phyloP scores from a whole-genome alignment of 1,140 invertebrate species.

The Gonioctena quinquepunctata region DNA sequence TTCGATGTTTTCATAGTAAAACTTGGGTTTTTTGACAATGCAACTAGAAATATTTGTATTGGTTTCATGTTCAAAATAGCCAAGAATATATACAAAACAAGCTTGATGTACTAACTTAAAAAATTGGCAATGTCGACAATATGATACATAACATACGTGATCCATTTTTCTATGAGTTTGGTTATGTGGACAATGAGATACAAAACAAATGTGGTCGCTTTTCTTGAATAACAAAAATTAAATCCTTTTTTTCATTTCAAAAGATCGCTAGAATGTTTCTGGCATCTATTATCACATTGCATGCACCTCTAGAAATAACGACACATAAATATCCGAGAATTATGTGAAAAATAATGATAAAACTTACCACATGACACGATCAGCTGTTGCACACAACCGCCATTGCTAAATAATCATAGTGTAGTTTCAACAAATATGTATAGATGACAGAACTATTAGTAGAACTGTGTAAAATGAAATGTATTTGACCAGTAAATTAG shows the following conservation, averaged over 20 bases:
- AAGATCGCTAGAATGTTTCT: constrained; percentile 5
- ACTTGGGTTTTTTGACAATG: neutral
- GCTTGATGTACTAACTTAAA: neutral
- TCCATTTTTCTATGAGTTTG: constrained; percentile 7
- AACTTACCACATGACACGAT: constrained; percentile 11
- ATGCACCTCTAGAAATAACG: constrained; percentile 3
- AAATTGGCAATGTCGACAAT: constrained; percentile 10
- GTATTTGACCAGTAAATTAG: neutral
- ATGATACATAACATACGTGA: constrained; percentile 13
- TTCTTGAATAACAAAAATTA: neutral
- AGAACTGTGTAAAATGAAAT: neutral
- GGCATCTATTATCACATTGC: constrained; percentile 3
- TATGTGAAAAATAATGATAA: constrained; percentile 5
- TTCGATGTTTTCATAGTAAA: neutral
- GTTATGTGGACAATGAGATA: constrained; percentile 14
- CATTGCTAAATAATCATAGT: constrained; percentile 6
- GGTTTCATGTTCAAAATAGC: neutral
- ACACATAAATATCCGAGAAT: constrained; percentile 9
- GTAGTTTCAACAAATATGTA: neutral
- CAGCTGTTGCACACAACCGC: constrained; percentile 9
- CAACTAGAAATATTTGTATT: neutral
- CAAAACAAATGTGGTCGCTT: neutral
- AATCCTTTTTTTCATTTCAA: constrained; percentile 7
- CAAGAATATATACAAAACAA: neutral
- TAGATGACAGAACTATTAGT: neutral